These are phyloP conservation scores for Mycalesis mineus DNA, from an alignment of 2,888 invertebrate genomes.

Conservation along the genomic window DNA sequence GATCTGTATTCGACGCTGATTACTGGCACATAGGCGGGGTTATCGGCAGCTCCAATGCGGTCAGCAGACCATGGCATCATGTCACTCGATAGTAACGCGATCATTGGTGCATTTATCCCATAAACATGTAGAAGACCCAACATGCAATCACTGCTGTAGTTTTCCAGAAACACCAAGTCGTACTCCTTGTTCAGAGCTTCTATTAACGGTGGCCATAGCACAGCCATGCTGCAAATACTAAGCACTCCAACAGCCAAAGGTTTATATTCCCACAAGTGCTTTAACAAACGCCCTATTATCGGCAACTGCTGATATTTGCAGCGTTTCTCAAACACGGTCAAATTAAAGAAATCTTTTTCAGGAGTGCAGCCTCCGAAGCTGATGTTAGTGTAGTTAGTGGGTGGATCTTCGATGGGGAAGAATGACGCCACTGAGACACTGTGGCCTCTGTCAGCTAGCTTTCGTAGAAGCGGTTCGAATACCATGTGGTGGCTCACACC, in stretches of 20 bases:
- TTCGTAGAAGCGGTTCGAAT: conserved; percentile 74
- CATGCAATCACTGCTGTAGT: conserved; percentile 82
- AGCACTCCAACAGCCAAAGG: conserved; percentile 54
- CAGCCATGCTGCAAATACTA: conserved; percentile 54
- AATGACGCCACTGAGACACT: conserved; percentile 79
- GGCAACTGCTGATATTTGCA: conserved; percentile 39
- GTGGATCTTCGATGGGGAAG: conserved; percentile 72
- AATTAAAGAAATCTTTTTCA: conserved; percentile 34
- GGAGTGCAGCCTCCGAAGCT: conserved; percentile 47
- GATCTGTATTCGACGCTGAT: conserved; percentile 67
- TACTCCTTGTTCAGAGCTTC: conserved; percentile 66
- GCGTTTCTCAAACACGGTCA: conserved; percentile 45
- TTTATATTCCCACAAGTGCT: conserved; percentile 46
- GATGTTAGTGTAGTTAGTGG: conserved; percentile 64
- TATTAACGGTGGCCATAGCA: conserved; percentile 55
- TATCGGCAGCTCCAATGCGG: conserved; percentile 66
- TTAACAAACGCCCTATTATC: conserved; percentile 44
- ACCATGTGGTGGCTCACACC: conserved; percentile 82
- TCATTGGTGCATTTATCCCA: conserved; percentile 70
- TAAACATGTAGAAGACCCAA: conserved; percentile 78
- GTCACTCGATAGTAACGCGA: conserved; percentile 76
- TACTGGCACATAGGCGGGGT: conserved; percentile 75
- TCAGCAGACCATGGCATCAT: conserved; percentile 77
- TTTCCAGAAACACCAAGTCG: conserved; percentile 80
- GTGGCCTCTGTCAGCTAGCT: conserved; percentile 77